Base-by-base conservation (phyloP, 1,140 invertebrate genomes). In the Parasteatoda tepidariorum region DNA sequence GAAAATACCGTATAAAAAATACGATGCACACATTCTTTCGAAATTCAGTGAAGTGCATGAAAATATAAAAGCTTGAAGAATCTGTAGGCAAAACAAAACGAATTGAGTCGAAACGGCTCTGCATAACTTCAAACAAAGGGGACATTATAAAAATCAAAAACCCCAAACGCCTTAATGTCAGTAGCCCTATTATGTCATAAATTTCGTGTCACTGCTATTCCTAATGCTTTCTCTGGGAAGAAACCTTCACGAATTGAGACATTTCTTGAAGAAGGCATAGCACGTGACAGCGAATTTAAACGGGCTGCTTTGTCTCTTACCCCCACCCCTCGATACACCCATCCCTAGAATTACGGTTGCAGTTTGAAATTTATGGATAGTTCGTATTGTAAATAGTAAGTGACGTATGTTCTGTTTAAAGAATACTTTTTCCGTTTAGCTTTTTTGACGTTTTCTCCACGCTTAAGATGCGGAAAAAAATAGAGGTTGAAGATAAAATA, bases 71-170 rank as follows among this genome's bases (percentile, higher is more conserved):
- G 15, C 28, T 41, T 9, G 28, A 6, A 18, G 34, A 71, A 54
- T 18, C 48, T 15, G 26, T 41, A 26, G 2, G 73, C 57, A 75
- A 75, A 70, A 11, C n/a, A n/a, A n/a, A n/a, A n/a, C n/a, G n/a
- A n/a, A n/a, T n/a, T n/a, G n/a, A n/a, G n/a, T n/a, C n/a, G n/a
- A n/a, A n/a, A n/a, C n/a, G n/a, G n/a, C n/a, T n/a, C n/a, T n/a
- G n/a, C n/a, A n/a, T n/a, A n/a, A n/a, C n/a, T n/a, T n/a, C n/a
- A n/a, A n/a, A n/a, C 28, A 41, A 41, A 62, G 59, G 28, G 54
- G 31, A 55, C 74, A 55, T 78, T 78, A 66, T 66, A 78, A 57
- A n/a, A 78, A 78, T 78, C 74, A 78, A 75, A 75, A 70, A n/a
- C n/a, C 55, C 41, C 59, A 26, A 78, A 64, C 61, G 34, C 18